phyloP scores from a whole-genome alignment of 1,140 invertebrate genomes.

The Muscidifurax raptorellus region DNA sequence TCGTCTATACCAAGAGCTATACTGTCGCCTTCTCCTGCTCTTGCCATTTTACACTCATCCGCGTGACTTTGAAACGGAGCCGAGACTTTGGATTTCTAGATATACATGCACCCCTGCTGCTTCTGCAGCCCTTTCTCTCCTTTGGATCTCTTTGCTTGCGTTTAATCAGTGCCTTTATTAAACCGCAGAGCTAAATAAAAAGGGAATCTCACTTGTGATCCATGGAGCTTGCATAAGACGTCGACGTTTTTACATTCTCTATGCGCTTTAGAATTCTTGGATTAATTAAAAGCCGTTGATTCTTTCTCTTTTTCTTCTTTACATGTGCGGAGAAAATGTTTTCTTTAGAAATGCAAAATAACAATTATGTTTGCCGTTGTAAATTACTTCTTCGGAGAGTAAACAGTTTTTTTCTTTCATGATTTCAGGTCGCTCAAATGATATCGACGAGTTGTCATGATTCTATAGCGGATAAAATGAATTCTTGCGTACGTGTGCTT shows the following conservation, averaged over 20 bases:
- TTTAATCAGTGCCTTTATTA: conserved; percentile 34
- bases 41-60: conserved; percentile 50
- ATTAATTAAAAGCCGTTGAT: neutral
- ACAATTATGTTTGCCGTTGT: neutral
- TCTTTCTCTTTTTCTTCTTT: neutral
- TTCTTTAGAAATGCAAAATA: neutral
- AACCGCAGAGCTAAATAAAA: conserved; percentile 42
- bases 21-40: neutral
- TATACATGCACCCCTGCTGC: neutral
- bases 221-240: neutral
- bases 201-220: neutral
- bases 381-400: neutral
- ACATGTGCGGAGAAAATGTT: neutral
- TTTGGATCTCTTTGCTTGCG: conserved; percentile 17
- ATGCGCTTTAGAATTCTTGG: neutral
- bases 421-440: too few species aligned
- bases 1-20: neutral
- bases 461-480: too few species aligned
- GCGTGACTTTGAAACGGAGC: conserved; percentile 49
- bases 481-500: too few species aligned
- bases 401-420: neutral
- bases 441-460: too few species aligned
- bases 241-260: neutral
- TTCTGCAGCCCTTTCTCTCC: neutral
- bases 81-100: conserved; percentile 35